A percentile compares a stretch with the other conserved stretches of the same genome.
These are phyloP conservation scores for Cantharis nigra DNA, from an alignment of 2,888 invertebrate species.

Conservation along the genomic window DNA sequence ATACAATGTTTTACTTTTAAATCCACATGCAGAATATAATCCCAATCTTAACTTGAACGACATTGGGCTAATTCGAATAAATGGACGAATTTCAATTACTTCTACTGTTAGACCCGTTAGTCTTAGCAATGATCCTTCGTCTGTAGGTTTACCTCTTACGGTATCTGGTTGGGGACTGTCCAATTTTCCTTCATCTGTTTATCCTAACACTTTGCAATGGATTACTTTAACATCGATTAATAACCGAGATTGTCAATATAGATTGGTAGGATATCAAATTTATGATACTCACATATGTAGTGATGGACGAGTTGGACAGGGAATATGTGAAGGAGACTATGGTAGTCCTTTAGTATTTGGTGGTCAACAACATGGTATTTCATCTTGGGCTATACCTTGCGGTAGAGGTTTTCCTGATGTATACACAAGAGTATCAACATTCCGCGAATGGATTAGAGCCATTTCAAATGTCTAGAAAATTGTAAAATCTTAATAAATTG, in stretches of 20 bases:
- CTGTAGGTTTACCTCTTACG: constrained; percentile 3
- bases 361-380: constrained; percentile 54
- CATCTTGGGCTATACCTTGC: constrained; percentile 62
- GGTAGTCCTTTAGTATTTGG: constrained; percentile 56
- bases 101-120: background rate
- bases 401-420: constrained; percentile 61
- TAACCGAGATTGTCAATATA: constrained; percentile 41
- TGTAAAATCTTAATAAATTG: background rate
- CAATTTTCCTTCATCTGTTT: constrained; percentile 59
- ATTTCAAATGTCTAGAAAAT: background rate
- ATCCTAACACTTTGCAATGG: constrained; percentile 61
- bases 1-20: constrained; percentile 42
- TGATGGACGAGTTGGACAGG: constrained; percentile 62
- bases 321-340: constrained; percentile 62
- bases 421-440: constrained; percentile 57
- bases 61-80: background rate
- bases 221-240: constrained; percentile 58
- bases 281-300: constrained; percentile 63
- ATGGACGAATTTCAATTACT: background rate
- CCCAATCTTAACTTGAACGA: background rate
- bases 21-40: background rate
- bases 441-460: constrained; percentile 54
- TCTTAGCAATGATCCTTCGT: background rate
- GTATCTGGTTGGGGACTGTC: constrained; percentile 38
- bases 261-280: constrained; percentile 45